Percentiles rank a stretch among this genome's conserved stretches.
These are phyloP conservation scores for Cordilura impudica DNA, from an alignment of 2,888 invertebrate species.

Conservation along the genomic window DNA sequence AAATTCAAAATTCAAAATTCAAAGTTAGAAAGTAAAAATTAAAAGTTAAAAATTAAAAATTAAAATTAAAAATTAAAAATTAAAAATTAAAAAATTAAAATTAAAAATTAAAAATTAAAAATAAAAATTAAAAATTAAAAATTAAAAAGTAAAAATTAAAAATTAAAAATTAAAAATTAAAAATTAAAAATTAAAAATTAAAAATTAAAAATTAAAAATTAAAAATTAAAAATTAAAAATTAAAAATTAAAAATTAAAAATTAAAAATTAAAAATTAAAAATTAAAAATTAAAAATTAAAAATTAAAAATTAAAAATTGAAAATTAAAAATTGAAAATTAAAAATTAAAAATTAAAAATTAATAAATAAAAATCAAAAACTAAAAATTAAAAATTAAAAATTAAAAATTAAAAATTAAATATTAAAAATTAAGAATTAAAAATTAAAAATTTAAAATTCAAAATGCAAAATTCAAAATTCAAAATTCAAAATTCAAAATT, in stretches of 20 bases:
- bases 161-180: background rate
- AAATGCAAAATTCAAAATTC: background rate
- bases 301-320: too few relatives aligned
- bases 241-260: background rate
- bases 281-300: background rate
- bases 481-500: background rate
- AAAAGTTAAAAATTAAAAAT: too few relatives aligned
- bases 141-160: too few relatives aligned
- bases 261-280: background rate
- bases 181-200: background rate
- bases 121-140: background rate
- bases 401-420: background rate
- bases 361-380: too few relatives aligned
- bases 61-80: background rate
- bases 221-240: background rate
- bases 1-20: background rate
- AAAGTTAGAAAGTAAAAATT: too few relatives aligned
- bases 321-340: too few relatives aligned
- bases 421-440: too few relatives aligned
- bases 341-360: too few relatives aligned
- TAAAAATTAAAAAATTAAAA: background rate
- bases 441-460: too few relatives aligned
- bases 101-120: background rate
- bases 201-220: background rate
- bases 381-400: background rate